Conservation (phyloP, 2,888 invertebrate species). For the Vannuccia rotundouncinata region DNA sequence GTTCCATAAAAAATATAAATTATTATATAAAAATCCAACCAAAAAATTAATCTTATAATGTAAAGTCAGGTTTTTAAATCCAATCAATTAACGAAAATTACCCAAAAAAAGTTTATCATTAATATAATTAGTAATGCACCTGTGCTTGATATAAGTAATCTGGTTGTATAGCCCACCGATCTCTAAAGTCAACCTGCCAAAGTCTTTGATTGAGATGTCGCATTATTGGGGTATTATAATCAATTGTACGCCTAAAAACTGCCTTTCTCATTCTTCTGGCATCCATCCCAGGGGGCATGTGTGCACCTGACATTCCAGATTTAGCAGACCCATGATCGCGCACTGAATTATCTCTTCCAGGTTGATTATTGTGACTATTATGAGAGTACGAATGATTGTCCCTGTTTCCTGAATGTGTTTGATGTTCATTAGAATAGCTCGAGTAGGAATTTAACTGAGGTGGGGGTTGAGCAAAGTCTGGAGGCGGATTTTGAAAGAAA, state of each 20-base stretch:
- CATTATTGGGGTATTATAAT: constrained; percentile 89
- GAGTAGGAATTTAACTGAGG: not conserved
- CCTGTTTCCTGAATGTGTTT: too few relatives aligned
- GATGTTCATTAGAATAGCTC: not conserved
- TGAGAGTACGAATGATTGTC: not conserved
- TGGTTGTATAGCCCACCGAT: constrained; percentile 80
- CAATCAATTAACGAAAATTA: too few relatives aligned
- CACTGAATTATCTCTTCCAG: not conserved
- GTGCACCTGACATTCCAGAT: not conserved
- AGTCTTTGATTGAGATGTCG: constrained; percentile 80
- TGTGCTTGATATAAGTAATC: constrained; percentile 79
- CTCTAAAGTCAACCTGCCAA: constrained; percentile 87
- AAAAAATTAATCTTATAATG: too few relatives aligned
- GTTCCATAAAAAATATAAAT: too few relatives aligned
- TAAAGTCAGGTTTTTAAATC: too few relatives aligned
- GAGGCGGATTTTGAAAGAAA: constrained; percentile 5
- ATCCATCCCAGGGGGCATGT: constrained; percentile 31
- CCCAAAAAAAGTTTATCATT: too few relatives aligned
- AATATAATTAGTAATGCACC: constrained; percentile 36
- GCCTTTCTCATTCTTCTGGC: constrained; percentile 65
- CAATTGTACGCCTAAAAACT: constrained; percentile 92
- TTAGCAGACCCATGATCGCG: not conserved
- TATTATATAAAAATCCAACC: too few relatives aligned
- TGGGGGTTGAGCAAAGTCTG: not conserved
- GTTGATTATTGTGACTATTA: not conserved